phyloP scores from a whole-genome alignment of 2,888 invertebrate genomes.

The Trimorus sp. region DNA sequence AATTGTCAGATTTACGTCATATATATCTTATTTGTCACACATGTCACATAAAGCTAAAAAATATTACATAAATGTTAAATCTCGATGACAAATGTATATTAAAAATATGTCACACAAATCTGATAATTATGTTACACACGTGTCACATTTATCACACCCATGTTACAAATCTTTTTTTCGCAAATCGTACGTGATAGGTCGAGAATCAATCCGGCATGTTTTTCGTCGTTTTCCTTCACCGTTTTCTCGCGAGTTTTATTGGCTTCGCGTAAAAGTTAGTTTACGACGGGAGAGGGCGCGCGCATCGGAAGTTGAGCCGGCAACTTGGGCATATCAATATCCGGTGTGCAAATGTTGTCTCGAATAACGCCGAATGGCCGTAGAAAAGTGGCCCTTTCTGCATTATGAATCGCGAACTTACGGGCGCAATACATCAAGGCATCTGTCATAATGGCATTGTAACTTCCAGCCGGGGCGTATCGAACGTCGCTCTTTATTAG shows the following conservation, averaged over 20 bases:
- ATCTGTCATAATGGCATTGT: constrained; percentile 53
- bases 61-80: too few species aligned
- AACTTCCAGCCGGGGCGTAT: constrained; percentile 42
- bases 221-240: neutral
- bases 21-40: too few species aligned
- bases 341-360: constrained; percentile 45
- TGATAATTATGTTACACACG: too few species aligned
- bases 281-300: constrained; percentile 23
- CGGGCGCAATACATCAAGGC: constrained; percentile 41
- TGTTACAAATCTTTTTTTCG: too few species aligned
- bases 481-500: constrained; percentile 40
- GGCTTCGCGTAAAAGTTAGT: constrained; percentile 23
- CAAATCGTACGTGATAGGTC: too few species aligned
- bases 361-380: constrained; percentile 50
- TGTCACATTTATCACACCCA: too few species aligned
- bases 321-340: constrained; percentile 38
- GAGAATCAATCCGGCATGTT: too few species aligned
- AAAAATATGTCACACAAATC: too few species aligned
- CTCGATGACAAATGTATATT: too few species aligned
- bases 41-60: too few species aligned
- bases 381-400: constrained; percentile 44
- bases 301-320: neutral
- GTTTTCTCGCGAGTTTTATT: constrained; percentile 17
- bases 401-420: constrained; percentile 45
- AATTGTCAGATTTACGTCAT: too few species aligned